Evolutionary conservation across 1,140 invertebrate genomes (phyloP).

Genomic region (Ptiloglossa arizonensis): DNA sequence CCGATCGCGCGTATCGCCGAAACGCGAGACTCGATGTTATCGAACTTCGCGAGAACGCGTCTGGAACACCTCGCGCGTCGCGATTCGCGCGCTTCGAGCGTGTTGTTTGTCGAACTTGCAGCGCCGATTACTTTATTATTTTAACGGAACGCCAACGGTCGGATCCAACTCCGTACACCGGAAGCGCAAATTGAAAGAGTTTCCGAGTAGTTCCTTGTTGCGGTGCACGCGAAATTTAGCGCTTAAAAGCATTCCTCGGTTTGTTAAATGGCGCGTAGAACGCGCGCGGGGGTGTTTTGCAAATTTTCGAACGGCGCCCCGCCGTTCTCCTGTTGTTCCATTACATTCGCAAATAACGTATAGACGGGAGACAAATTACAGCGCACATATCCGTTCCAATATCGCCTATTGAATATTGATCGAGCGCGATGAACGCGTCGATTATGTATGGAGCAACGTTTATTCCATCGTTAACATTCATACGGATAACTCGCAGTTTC

Average conservation of each 20-base stretch:
- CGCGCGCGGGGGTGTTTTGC: not conserved
- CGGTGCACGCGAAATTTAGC: too few relatives aligned
- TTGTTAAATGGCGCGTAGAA: too few relatives aligned
- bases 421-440: too few relatives aligned
- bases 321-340: too few relatives aligned
- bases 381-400: not conserved
- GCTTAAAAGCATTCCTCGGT: too few relatives aligned
- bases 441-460: slow-evolving; percentile 4
- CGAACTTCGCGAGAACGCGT: not conserved
- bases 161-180: too few relatives aligned
- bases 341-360: not conserved
- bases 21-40: slow-evolving; percentile 10
- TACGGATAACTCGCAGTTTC: not conserved
- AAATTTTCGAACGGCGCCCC: not conserved
- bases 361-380: not conserved
- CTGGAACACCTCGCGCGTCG: not conserved
- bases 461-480: slow-evolving; percentile 1
- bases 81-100: not conserved
- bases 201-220: too few relatives aligned
- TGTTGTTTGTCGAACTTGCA: not conserved
- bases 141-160: too few relatives aligned
- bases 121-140: not conserved
- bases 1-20: not conserved
- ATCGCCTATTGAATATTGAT: slow-evolving; percentile 3
- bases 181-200: too few relatives aligned